These are phyloP conservation scores for Lasioglossum albipes DNA, from an alignment of 1,140 invertebrate genomes.

Conservation along the genomic window DNA sequence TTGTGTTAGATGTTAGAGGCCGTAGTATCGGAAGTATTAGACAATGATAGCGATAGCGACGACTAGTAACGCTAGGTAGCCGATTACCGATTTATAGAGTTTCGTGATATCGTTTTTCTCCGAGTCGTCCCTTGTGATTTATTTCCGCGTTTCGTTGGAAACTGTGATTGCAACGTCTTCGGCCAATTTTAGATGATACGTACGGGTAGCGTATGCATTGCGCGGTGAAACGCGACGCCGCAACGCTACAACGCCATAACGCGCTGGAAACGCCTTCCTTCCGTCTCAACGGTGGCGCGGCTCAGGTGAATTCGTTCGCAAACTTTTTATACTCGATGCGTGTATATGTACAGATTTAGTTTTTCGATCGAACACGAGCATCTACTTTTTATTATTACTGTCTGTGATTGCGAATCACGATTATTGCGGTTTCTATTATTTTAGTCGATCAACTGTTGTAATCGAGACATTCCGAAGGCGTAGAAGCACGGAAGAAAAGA, in stretches of 20 bases:
- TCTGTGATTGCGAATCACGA: constrained; percentile 1
- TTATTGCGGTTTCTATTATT: constrained; percentile 29
- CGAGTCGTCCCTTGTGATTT: constrained; percentile 32
- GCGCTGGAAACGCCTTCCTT: constrained; percentile 17
- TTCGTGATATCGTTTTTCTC: constrained; percentile 28
- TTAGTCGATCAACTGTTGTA: constrained; percentile 32
- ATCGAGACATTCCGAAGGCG: constrained; percentile 59
- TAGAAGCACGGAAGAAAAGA: background rate
- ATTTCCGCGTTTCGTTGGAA: constrained; percentile 31
- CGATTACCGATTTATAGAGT: constrained; percentile 46
- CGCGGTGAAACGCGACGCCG: background rate
- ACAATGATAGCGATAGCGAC: constrained; percentile 55
- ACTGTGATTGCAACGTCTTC: constrained; percentile 43
- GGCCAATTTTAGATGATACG: constrained; percentile 30
- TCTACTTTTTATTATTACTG: constrained; percentile 37
- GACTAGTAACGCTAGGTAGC: constrained; percentile 54
- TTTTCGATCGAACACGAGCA: constrained; percentile 44
- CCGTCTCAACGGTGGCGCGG: constrained; percentile 28
- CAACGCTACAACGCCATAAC: constrained; percentile 30
- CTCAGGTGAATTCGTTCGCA: constrained; percentile 42
- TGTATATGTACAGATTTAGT: constrained; percentile 54
- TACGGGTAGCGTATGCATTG: background rate
- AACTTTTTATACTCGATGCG: constrained; percentile 56
- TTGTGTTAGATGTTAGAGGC: constrained; percentile 68
- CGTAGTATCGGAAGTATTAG: constrained; percentile 62